Evolutionary conservation across 1,140 invertebrate genomes (phyloP), one percentile per base, ranked within the genome.

Genomic region (Rhyacophila brunnea): DNA sequence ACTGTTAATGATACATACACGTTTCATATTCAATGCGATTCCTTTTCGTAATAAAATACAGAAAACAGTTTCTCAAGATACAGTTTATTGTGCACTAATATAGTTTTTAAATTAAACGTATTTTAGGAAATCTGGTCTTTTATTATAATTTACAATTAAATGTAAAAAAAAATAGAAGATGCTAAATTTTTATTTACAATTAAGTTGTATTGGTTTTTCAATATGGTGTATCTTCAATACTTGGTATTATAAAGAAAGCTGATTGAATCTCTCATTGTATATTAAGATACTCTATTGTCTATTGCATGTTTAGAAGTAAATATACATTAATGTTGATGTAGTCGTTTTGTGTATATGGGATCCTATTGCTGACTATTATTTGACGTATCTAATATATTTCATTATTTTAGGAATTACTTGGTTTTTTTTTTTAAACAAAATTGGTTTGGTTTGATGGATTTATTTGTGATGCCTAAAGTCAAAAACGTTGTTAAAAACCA

Each of bases 291-390:
- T 40, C 38, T 40, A 40, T 40, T 40, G 38, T 40, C 38, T 40
- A 40, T 40, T 40, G 38, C 38, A 40, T 40, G 38, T 40, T n/a
- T 40, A 40, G 38, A n/a, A 40, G 11, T 40, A 40, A 40, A 40
- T 40, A 15, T 40, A 40, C 11, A n/a, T 40, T 40, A 40, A 40
- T 40, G 15, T 40, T 40, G 11, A 13, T 40, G 38, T 40, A 40
- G 38, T 40, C 15, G 38, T 40, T 40, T 40, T 40, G 38, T 40
- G 38, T 40, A 40, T 40, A 40, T 40, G 38, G 38, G 38, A 40
- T 40, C 38, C 38, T 40, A 40, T 40, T 40, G 38, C 38, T n/a
- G 38, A 15, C 15, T 40, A 6, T 40, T 15, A 40, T 40, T 40
- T 40, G 15, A 40, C 11, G 23, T 40, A 40, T n/a, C 38, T 15